Evolutionary conservation across 2,888 invertebrate genomes (phyloP).

Genomic region (Caenorhabditis drosophilae): DNA sequence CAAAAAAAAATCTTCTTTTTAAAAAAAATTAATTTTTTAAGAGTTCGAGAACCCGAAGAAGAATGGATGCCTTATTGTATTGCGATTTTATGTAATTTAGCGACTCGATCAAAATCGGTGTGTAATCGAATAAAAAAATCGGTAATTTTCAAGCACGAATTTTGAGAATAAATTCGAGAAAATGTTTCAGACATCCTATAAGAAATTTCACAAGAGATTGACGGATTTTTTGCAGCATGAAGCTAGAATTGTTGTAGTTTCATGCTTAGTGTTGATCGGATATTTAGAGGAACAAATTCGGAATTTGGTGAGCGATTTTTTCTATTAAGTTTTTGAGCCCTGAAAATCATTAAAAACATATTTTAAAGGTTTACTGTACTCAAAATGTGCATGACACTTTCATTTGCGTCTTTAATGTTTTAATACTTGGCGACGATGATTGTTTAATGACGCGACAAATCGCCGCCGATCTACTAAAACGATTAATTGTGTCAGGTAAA

Average conservation of each 20-base stretch:
- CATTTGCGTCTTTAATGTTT: conserved; percentile 71
- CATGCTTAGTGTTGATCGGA: conserved; percentile 59
- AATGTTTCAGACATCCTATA: conserved; percentile 45
- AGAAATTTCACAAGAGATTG: conserved; percentile 48
- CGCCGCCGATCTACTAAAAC: conserved; percentile 70
- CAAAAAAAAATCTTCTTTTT: neutral
- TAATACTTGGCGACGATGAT: conserved; percentile 67
- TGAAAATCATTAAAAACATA: neutral
- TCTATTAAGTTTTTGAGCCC: neutral
- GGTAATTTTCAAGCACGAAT: conserved; percentile 13
- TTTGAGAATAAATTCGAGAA: conserved; percentile 2
- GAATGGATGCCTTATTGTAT: conserved; percentile 65
- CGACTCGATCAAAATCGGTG: conserved; percentile 56
- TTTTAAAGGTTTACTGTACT: conserved; percentile 55
- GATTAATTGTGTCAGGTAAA: conserved; percentile 66
- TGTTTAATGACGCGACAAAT: conserved; percentile 69
- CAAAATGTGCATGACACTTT: conserved; percentile 70
- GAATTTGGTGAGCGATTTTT: conserved; percentile 45
- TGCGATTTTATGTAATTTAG: conserved; percentile 64
- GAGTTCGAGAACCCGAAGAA: conserved; percentile 22
- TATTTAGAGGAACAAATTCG: conserved; percentile 58
- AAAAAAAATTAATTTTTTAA: neutral
- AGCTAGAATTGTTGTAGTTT: conserved; percentile 60
- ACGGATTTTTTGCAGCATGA: conserved; percentile 53
- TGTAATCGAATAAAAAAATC: conserved; percentile 53